Evolutionary conservation across 2,113 vertebrate genomes (phyloP), one percentile per base, ranked within the genome.

Genomic region (Pachyramphus minor): DNA sequence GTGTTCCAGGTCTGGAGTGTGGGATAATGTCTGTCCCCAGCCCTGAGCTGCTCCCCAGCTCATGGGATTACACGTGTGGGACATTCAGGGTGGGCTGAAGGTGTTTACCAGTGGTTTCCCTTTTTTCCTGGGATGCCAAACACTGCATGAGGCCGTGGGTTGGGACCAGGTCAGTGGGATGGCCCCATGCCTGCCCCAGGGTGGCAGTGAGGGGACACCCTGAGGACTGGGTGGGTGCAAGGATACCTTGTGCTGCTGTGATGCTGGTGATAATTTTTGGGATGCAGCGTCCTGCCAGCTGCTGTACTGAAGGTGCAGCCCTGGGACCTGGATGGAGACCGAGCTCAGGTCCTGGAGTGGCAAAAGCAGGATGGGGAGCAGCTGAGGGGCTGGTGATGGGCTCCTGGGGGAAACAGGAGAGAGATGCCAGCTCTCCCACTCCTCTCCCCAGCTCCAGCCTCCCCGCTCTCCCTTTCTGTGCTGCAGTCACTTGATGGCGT

Each of bases 401-500:
- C 11, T 89, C 12, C 27, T 50, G n/a, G 8, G 44, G 14, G 16
- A 1, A 31, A 33, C 33, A 50, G 63, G 30, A 22, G n/a, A 16
- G 25, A n/a, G 37, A 49, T 33, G 27, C 8, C 47, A 49, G 33
- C 52, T 45, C 31, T 77, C 30, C 31, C 27, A 5, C 55, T 14
- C 49, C 75, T 67, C 10, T 64, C 72, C 19, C 20, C n/a, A 13
- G 3, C 7, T 3, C 16, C 75, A 49, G 28, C 74, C 45, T 90
- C 30, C 33, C 77, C 2, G 22, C 56, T 59, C 33, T 90, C 50
- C 39, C 39, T 58, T 89, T 87, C 72, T 39, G 7, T 0, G 3
- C 68, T 42, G 56, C 69, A 73, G 88, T 81, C 90, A 84, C 95
- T 93, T 72, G 91, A 84, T 96, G 95, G 96, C 89, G 84, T 94